phyloP scores from a whole-genome alignment of 1,140 invertebrate species.

The Cydia strobilella region DNA sequence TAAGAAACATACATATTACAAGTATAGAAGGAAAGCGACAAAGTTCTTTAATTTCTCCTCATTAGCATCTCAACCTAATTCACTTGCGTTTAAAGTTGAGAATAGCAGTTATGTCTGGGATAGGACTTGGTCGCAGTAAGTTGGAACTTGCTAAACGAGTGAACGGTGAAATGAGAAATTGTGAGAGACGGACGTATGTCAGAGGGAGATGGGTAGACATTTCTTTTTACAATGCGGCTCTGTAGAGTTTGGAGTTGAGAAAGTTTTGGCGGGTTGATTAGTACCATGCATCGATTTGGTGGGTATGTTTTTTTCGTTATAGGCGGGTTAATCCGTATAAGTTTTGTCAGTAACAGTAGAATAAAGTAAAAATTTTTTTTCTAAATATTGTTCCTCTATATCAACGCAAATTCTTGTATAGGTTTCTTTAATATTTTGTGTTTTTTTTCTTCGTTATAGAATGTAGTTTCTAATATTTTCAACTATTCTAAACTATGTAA shows the following conservation, averaged over 20 bases:
- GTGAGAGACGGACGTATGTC: constrained; percentile 59
- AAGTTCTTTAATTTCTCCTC: constrained; percentile 49
- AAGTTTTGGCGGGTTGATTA: constrained; percentile 9
- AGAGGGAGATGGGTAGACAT: constrained; percentile 62
- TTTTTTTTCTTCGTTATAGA: no score
- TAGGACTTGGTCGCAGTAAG: constrained; percentile 55
- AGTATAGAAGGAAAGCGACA: constrained; percentile 46
- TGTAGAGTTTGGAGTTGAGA: constrained; percentile 43
- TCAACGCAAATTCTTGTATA: no score
- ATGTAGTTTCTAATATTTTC: no score
- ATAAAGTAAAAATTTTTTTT: no score
- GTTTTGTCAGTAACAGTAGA: no score
- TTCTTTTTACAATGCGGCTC: constrained; percentile 62
- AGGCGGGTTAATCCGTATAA: no score
- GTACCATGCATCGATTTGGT: background rate
- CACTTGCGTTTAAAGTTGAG: constrained; percentile 34
- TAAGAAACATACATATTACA: constrained; percentile 77
- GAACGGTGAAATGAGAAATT: constrained; percentile 79
- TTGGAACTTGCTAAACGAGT: constrained; percentile 72
- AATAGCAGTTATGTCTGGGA: constrained; percentile 22
- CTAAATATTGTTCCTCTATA: no score
- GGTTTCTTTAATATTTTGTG: no score
- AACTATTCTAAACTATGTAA: no score
- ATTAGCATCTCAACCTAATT: constrained; percentile 39
- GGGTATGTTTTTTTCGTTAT: no score